Evolutionary conservation across 2,888 invertebrate genomes (phyloP).

Genomic region (Nymphalis urticae): DNA sequence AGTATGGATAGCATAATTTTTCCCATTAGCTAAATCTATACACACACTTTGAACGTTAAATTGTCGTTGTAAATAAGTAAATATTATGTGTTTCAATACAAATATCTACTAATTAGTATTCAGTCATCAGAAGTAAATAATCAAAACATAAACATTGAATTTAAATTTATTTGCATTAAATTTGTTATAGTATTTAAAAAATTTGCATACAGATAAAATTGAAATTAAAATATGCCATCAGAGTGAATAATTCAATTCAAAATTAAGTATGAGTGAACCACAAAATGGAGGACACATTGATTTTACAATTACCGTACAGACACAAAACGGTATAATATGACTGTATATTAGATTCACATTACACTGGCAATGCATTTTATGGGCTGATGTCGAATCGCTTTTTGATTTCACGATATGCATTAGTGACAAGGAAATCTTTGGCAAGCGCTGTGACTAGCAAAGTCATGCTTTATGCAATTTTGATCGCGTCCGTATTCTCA

Average conservation of each 20-base stretch:
- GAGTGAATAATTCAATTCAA: constrained; percentile 15
- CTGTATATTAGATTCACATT: constrained; percentile 24
- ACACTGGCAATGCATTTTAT: constrained; percentile 25
- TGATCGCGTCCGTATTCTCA: neutral
- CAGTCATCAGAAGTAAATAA: no score
- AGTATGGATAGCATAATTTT: no score
- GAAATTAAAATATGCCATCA: constrained; percentile 21
- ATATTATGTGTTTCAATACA: no score
- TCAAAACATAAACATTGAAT: no score
- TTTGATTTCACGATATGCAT: constrained; percentile 22
- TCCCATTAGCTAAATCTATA: no score
- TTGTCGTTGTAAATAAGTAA: no score
- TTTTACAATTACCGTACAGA: constrained; percentile 26
- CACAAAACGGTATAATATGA: constrained; percentile 23
- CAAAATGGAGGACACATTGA: constrained; percentile 22
- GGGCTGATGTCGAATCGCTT: constrained; percentile 25
- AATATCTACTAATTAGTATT: no score
- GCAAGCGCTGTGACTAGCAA: neutral
- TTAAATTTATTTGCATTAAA: neutral
- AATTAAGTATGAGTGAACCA: constrained; percentile 23
- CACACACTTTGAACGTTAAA: no score
- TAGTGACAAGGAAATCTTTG: constrained; percentile 15
- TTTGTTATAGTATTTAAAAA: constrained; percentile 6
- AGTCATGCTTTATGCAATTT: neutral
- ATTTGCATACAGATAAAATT: constrained; percentile 16